Percentiles rank a stretch among this genome's conserved stretches.
phyloP scores from a whole-genome alignment of 1,140 invertebrate genomes.

The Formica selysi region DNA sequence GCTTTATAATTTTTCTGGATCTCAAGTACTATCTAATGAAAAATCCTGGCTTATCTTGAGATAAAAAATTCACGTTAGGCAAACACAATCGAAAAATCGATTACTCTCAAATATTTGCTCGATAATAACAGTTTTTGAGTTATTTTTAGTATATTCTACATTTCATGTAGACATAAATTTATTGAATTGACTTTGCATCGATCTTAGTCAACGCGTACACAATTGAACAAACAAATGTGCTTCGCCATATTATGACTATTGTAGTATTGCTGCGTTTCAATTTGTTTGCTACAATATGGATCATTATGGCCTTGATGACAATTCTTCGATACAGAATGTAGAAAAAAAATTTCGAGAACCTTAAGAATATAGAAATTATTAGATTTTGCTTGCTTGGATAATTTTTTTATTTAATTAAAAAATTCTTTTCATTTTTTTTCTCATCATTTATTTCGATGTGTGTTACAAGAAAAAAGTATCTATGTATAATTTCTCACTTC shows the following conservation, averaged over 20 bases:
- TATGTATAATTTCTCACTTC: not conserved
- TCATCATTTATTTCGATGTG: not conserved
- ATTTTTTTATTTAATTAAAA: not conserved
- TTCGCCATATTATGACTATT: constrained; percentile 28
- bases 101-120: constrained; percentile 25
- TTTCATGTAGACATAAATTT: constrained; percentile 51
- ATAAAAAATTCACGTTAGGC: not conserved
- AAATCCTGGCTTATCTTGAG: not conserved
- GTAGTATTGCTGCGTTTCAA: constrained; percentile 27
- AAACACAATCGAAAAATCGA: not conserved
- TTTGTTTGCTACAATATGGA: constrained; percentile 30
- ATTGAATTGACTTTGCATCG: constrained; percentile 74
- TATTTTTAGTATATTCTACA: not conserved
- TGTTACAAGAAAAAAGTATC: not conserved
- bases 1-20: not conserved
- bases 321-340: not conserved
- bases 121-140: not conserved
- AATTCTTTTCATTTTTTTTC: not conserved
- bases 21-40: not conserved
- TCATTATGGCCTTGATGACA: constrained; percentile 24
- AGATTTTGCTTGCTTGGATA: not conserved
- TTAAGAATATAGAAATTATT: not conserved
- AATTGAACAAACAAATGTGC: constrained; percentile 69
- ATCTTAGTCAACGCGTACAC: constrained; percentile 41
- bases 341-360: not conserved